Conservation (phyloP, 2,888 invertebrate species). For the Rhorus exstirpatorius region DNA sequence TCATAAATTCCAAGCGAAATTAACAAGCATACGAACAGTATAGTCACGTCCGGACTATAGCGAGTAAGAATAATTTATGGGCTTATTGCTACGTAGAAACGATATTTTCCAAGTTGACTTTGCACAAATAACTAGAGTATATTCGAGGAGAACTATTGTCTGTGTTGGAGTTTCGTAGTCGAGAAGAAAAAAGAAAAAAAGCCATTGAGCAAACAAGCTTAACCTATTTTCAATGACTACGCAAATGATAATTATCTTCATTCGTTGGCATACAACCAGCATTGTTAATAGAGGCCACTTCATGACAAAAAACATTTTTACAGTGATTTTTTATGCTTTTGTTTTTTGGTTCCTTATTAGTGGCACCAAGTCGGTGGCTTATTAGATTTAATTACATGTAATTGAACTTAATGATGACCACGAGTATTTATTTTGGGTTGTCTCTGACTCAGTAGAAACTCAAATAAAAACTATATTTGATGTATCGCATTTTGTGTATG, state of each 20-base stretch:
- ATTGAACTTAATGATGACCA: no score
- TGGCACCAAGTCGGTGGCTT: no score
- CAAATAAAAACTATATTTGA: no score
- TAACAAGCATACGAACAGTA: slow-evolving; percentile 1
- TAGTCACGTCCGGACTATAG: slow-evolving; percentile 14
- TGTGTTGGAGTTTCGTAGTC: background rate
- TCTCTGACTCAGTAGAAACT: no score
- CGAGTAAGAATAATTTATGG: slow-evolving; percentile 11
- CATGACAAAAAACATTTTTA: no score
- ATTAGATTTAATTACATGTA: no score
- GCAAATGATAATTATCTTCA: slow-evolving; percentile 24
- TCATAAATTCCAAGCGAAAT: background rate
- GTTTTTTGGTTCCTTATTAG: no score
- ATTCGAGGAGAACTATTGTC: background rate
- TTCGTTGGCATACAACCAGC: slow-evolving; percentile 6
- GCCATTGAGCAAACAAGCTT: background rate
- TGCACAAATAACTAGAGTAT: background rate
- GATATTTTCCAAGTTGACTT: background rate
- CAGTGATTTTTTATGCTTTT: no score
- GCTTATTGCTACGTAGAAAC: background rate
- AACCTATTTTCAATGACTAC: background rate
- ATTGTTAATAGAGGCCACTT: slow-evolving; percentile 9
- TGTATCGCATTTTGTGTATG: background rate
- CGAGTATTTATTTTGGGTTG: no score
- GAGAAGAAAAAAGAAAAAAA: background rate